Percentiles rank a stretch among this genome's conserved stretches.
phyloP scores from a whole-genome alignment of 2,797 vertebrate species.

The Pangasius larnaudii region DNA sequence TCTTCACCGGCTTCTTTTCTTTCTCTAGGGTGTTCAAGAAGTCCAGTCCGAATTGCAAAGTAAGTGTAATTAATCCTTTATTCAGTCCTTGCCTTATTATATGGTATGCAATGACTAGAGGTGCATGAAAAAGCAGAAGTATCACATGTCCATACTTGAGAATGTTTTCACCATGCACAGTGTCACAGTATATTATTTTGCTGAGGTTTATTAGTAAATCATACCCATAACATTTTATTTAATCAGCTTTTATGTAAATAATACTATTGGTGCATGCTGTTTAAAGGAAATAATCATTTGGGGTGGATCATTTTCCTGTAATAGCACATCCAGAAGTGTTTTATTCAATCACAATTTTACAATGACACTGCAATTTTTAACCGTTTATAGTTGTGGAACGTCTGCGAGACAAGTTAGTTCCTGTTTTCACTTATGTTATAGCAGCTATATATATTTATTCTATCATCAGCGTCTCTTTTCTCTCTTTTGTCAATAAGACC shows the following conservation, averaged over 20 bases:
- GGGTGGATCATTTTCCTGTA: neutral
- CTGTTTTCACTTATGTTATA: neutral
- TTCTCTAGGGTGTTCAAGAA: conserved; percentile 89
- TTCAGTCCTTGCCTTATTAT: neutral
- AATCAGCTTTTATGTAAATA: neutral
- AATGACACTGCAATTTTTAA: neutral
- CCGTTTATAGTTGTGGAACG: neutral
- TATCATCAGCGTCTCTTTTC: neutral
- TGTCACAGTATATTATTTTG: neutral
- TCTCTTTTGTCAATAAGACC: neutral
- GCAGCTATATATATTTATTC: neutral
- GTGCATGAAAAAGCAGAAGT: conserved; percentile 2
- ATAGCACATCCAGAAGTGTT: neutral
- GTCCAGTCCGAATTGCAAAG: conserved; percentile 91
- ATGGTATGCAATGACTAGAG: neutral
- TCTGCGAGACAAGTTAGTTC: neutral
- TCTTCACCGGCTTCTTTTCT: neutral
- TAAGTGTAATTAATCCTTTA: conserved; percentile 57
- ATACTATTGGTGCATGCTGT: neutral
- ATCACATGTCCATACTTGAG: neutral
- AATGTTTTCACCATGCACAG: neutral
- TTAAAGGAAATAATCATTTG: neutral
- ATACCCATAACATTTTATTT: neutral
- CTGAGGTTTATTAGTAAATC: neutral
- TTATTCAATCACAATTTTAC: neutral